phyloP scores from a whole-genome alignment of 2,888 invertebrate species.

The Tetragonula carbonaria region DNA sequence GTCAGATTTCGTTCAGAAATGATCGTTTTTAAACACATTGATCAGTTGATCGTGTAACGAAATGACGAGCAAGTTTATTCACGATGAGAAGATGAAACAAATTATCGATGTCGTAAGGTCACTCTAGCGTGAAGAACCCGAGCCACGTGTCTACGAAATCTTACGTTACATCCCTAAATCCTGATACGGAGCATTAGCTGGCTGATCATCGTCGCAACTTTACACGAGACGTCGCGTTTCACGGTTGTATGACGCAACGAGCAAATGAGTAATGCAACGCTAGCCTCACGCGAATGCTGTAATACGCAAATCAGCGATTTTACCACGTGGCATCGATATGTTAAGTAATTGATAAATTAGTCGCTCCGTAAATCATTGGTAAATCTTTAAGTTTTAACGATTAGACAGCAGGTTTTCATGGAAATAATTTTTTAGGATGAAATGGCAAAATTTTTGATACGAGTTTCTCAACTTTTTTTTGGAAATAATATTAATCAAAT shows the following conservation, averaged over 20 bases:
- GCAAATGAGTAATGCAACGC: constrained; percentile 6
- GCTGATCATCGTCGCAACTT: constrained; percentile 17
- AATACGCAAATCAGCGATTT: neutral
- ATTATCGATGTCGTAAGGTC: neutral
- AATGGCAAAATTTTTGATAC: too few species aligned
- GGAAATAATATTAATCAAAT: too few species aligned
- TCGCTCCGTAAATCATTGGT: too few species aligned
- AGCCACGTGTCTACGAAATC: constrained; percentile 33
- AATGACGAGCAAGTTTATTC: too few species aligned
- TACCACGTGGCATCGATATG: neutral
- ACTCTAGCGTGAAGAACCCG: constrained; percentile 20
- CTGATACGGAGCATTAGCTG: constrained; percentile 10
- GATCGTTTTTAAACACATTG: too few species aligned
- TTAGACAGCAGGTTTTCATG: too few species aligned
- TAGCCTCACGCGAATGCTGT: neutral
- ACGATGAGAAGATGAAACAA: too few species aligned
- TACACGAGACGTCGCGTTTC: constrained; percentile 12
- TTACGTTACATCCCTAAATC: constrained; percentile 54
- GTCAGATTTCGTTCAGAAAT: too few species aligned
- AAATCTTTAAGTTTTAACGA: neutral
- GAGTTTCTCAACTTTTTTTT: too few species aligned
- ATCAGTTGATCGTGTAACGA: too few species aligned
- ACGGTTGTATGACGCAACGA: constrained; percentile 25
- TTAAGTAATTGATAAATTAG: neutral
- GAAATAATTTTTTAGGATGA: too few species aligned